Evolutionary conservation across 2,888 invertebrate genomes (phyloP).

Genomic region (Epicampocera succincta): DNA sequence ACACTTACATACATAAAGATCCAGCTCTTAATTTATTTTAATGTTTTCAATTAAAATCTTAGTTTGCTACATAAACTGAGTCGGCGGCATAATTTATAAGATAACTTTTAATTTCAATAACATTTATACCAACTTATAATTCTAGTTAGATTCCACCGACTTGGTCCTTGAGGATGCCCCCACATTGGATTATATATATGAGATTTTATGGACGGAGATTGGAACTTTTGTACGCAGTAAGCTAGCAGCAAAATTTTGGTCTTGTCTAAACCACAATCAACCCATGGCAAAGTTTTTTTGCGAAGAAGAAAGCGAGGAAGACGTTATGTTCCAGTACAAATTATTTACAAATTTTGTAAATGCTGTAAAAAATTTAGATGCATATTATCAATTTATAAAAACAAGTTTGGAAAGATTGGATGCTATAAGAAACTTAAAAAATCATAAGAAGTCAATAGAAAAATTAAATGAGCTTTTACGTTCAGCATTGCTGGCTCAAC

Average conservation of each 20-base stretch:
- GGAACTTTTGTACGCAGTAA: conserved; percentile 75
- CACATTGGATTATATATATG: conserved; percentile 73
- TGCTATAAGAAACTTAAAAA: conserved; percentile 70
- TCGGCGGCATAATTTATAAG: too few relatives aligned
- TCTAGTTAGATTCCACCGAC: conserved; percentile 52
- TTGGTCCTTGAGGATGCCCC: conserved; percentile 64
- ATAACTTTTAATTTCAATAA: too few relatives aligned
- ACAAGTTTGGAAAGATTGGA: conserved; percentile 73
- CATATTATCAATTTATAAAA: conserved; percentile 73
- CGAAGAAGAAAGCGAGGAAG: conserved; percentile 49
- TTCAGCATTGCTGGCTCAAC: conserved; percentile 85
- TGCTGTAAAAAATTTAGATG: conserved; percentile 77
- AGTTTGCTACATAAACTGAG: too few relatives aligned
- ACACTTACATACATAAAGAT: too few relatives aligned
- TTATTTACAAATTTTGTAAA: conserved; percentile 76
- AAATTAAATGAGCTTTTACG: conserved; percentile 71
- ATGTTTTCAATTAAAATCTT: too few relatives aligned
- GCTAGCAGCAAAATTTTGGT: conserved; percentile 80
- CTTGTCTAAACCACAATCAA: conserved; percentile 72
- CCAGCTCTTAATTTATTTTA: too few relatives aligned
- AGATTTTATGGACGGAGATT: conserved; percentile 77
- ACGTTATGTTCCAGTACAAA: conserved; percentile 70
- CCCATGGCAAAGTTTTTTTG: conserved; percentile 33
- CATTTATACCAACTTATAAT: background rate
- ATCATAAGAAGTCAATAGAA: conserved; percentile 68